phyloP scores from a whole-genome alignment of 1,140 invertebrate genomes.

The Mactra quadrangularis region DNA sequence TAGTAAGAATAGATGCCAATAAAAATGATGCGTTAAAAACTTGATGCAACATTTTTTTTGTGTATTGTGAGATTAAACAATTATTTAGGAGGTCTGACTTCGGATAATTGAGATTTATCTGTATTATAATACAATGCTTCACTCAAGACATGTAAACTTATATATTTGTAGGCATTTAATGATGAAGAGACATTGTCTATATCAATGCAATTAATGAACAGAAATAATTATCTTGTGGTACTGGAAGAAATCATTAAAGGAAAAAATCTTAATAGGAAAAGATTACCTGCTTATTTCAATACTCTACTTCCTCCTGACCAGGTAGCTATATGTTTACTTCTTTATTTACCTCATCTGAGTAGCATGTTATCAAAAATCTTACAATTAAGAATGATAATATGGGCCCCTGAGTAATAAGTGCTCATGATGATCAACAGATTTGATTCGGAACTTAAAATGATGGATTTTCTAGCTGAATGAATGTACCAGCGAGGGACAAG shows the following conservation, averaged over 20 bases:
- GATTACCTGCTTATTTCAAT: conserved; percentile 74
- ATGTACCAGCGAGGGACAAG: too few species aligned
- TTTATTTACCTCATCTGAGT: background rate
- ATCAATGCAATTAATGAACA: conserved; percentile 81
- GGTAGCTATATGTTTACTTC: conserved; percentile 66
- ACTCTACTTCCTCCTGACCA: conserved; percentile 75
- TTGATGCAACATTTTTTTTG: too few species aligned
- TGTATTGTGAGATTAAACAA: too few species aligned
- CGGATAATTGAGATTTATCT: too few species aligned
- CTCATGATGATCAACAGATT: background rate
- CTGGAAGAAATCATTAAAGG: conserved; percentile 82
- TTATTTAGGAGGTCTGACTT: too few species aligned
- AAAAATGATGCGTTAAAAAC: too few species aligned
- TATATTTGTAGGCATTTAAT: conserved; percentile 78
- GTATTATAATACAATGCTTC: too few species aligned
- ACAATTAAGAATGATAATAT: background rate
- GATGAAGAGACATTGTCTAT: conserved; percentile 79
- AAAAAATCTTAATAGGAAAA: conserved; percentile 70
- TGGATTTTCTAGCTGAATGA: too few species aligned
- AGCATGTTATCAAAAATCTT: too few species aligned
- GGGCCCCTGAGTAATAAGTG: background rate
- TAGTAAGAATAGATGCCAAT: too few species aligned
- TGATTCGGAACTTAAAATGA: too few species aligned
- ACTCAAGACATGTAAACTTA: too few species aligned
- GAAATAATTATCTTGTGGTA: conserved; percentile 80